A percentile compares a stretch with the other conserved stretches of the same genome.
phyloP scores from a whole-genome alignment of 2,797 vertebrate species.

The Mionectes olivaceus region DNA sequence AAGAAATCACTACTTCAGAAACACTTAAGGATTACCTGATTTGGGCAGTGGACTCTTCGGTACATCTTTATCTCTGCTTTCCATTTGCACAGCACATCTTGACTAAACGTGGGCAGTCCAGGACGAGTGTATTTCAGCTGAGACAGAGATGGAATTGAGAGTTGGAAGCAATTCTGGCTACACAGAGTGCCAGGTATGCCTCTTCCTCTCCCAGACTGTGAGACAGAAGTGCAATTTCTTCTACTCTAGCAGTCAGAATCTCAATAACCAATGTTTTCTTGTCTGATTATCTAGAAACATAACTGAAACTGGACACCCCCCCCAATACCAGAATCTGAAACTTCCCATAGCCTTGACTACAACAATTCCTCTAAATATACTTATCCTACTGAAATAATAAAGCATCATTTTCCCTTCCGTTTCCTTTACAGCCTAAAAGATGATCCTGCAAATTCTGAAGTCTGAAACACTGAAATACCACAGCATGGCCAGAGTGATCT shows the following conservation, averaged over 20 bases:
- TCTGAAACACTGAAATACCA: neutral
- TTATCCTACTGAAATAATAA: neutral
- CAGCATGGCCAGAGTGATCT: neutral
- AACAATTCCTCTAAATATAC: neutral
- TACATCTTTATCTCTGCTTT: conserved; percentile 93
- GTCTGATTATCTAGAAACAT: neutral
- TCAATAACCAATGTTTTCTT: neutral
- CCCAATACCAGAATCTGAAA: neutral
- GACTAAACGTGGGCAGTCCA: conserved; percentile 92
- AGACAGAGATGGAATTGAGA: neutral
- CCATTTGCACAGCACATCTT: conserved; percentile 94
- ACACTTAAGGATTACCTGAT: conserved; percentile 82
- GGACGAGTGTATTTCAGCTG: conserved; percentile 93
- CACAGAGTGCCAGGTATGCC: neutral
- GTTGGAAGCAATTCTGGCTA: neutral
- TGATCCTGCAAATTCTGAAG: neutral
- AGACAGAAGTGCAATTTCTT: neutral
- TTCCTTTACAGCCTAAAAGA: neutral
- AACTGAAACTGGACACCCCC: neutral
- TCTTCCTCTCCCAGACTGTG: neutral
- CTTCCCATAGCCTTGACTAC: neutral
- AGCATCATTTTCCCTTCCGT: neutral
- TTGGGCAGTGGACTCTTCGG: conserved; percentile 91
- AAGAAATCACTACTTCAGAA: neutral
- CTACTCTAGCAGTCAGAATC: neutral